A percentile compares a stretch with the other conserved stretches of the same genome.
Conservation (phyloP, 2,797 vertebrate species). For the Acanthiza pusilla region DNA sequence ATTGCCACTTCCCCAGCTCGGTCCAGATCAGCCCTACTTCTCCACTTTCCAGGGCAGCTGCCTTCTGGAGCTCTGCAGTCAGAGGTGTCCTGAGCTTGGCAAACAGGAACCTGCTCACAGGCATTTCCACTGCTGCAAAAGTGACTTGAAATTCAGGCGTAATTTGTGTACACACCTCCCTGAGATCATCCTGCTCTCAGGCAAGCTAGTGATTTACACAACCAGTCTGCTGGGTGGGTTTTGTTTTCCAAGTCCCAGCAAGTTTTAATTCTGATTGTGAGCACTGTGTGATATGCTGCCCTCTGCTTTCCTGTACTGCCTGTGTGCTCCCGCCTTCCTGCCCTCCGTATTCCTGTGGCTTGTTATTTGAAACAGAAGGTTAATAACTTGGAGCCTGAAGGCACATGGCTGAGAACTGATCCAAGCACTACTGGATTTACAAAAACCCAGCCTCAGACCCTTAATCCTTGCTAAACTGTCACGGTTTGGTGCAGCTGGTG, state of each 20-base stretch:
- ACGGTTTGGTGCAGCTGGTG: not conserved
- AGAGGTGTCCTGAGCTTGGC: not conserved
- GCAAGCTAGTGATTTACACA: not conserved
- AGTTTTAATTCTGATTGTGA: not conserved
- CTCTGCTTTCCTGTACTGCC: not conserved
- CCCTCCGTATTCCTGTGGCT: not conserved
- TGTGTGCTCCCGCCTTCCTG: not conserved
- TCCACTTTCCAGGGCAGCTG: not conserved
- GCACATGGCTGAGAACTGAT: not conserved
- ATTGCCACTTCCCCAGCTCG: not conserved
- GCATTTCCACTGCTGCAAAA: not conserved
- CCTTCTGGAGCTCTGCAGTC: not conserved
- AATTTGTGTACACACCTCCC: not conserved
- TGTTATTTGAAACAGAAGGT: slow-evolving; percentile 23
- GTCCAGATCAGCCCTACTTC: not conserved
- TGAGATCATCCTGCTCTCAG: not conserved
- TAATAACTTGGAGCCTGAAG: not conserved
- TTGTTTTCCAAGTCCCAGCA: not conserved
- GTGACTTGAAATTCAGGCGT: not conserved
- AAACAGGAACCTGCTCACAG: not conserved
- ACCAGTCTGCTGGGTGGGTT: not conserved
- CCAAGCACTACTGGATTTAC: slow-evolving; percentile 5
- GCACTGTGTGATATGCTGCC: not conserved
- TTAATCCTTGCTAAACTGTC: slow-evolving; percentile 27
- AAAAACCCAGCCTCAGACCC: not conserved